Evolutionary conservation across 2,113 vertebrate species (phyloP).

Genomic region (Heterocephalus glaber): DNA sequence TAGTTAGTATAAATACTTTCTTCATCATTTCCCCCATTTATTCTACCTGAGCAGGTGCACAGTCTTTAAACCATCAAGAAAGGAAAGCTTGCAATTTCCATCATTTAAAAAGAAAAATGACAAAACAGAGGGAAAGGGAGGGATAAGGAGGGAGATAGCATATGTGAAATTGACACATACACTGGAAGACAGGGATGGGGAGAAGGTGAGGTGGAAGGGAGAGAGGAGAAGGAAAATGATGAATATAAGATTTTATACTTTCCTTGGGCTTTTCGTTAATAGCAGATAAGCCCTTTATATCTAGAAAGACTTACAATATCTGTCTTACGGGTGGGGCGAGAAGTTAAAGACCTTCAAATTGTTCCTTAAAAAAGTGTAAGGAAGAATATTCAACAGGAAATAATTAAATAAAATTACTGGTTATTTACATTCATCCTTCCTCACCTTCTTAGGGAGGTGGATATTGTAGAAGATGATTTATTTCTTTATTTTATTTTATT

Average conservation of each 20-base stretch:
- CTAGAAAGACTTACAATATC: slow-evolving; percentile 40
- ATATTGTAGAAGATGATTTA: background rate
- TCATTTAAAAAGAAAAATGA: slow-evolving; percentile 27
- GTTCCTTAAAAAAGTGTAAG: background rate
- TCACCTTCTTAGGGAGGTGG: background rate
- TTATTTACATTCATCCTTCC: background rate
- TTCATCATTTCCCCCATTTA: slow-evolving; percentile 59
- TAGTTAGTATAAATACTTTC: slow-evolving; percentile 61
- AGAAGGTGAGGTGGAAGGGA: background rate
- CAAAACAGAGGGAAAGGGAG: background rate
- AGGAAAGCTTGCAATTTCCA: slow-evolving; percentile 56
- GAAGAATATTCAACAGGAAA: slow-evolving; percentile 16
- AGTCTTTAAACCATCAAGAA: slow-evolving; percentile 55
- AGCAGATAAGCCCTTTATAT: background rate
- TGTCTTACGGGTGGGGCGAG: background rate
- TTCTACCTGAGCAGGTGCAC: slow-evolving; percentile 75
- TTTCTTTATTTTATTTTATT: too few species aligned
- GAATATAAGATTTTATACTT: background rate
- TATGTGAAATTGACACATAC: background rate
- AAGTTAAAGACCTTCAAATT: slow-evolving; percentile 46
- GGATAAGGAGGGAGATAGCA: too few species aligned
- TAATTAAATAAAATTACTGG: background rate
- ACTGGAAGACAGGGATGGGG: background rate
- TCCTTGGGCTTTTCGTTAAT: slow-evolving; percentile 33
- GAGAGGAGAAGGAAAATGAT: background rate